phyloP scores from a whole-genome alignment of 2,888 invertebrate genomes.

The Tetanocera ferruginea region DNA sequence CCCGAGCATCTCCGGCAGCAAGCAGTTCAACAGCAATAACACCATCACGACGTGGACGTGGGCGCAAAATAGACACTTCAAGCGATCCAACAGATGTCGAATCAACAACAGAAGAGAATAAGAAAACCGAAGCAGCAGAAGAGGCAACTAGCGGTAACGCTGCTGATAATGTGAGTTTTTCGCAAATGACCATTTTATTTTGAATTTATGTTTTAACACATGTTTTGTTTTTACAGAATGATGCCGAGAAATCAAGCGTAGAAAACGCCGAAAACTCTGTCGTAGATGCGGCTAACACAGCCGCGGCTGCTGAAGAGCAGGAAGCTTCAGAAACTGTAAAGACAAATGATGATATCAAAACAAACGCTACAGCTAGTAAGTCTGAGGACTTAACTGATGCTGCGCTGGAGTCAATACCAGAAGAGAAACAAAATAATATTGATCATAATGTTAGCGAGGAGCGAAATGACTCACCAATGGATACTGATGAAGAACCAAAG shows the following conservation, averaged over 20 bases:
- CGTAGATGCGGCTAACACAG: conserved; percentile 39
- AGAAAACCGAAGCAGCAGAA: conserved; percentile 10
- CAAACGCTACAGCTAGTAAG: background rate
- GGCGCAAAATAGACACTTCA: conserved; percentile 62
- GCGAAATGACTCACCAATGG: conserved; percentile 38
- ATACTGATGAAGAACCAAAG: conserved; percentile 46
- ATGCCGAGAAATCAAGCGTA: conserved; percentile 46
- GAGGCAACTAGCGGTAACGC: conserved; percentile 25
- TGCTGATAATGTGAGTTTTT: conserved; percentile 48
- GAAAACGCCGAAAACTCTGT: conserved; percentile 50
- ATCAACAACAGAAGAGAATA: conserved; percentile 39
- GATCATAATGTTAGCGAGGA: conserved; percentile 44
- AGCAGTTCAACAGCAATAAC: conserved; percentile 47
- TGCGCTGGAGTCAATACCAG: conserved; percentile 41
- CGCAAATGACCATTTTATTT: background rate
- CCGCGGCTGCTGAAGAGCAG: conserved; percentile 40
- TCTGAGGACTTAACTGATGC: conserved; percentile 52
- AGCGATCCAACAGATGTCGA: conserved; percentile 46
- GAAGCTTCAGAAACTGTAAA: conserved; percentile 4
- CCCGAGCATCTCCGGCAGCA: conserved; percentile 59
- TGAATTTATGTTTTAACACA: background rate
- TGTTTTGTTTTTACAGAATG: conserved; percentile 43
- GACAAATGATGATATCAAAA: conserved; percentile 40
- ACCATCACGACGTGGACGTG: conserved; percentile 61
- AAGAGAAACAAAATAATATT: conserved; percentile 53